phyloP scores from a whole-genome alignment of 2,888 invertebrate genomes.

The Diaprepes abbreviatus region DNA sequence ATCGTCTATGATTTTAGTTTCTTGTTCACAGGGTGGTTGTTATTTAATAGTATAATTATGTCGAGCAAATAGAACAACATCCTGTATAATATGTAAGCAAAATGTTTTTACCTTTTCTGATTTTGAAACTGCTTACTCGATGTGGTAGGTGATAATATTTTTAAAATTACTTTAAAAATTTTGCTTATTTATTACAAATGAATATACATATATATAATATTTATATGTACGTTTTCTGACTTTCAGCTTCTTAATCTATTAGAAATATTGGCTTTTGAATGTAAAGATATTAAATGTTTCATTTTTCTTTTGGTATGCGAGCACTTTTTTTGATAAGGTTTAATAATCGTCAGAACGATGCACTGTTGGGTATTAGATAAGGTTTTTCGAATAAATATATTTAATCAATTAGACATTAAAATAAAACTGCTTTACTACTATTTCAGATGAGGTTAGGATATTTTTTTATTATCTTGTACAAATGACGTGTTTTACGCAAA shows the following conservation, averaged over 20 bases:
- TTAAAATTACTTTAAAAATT: not conserved
- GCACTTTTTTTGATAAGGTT: slow-evolving; percentile 55
- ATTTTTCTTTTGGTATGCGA: slow-evolving; percentile 58
- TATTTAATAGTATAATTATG: slow-evolving; percentile 2
- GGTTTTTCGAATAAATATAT: slow-evolving; percentile 59
- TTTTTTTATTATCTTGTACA: slow-evolving; percentile 60
- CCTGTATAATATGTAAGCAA: slow-evolving; percentile 32
- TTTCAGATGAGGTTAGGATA: slow-evolving; percentile 58
- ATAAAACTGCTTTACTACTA: slow-evolving; percentile 60
- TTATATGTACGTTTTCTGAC: slow-evolving; percentile 31
- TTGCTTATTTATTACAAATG: slow-evolving; percentile 13
- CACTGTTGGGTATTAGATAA: slow-evolving; percentile 65
- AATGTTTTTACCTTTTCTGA: not conserved
- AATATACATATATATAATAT: slow-evolving; percentile 21
- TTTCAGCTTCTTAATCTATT: slow-evolving; percentile 51
- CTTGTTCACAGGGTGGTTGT: not conserved
- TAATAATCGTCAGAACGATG: slow-evolving; percentile 58
- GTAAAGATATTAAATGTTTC: slow-evolving; percentile 60
- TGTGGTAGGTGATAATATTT: not conserved
- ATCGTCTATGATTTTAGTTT: slow-evolving; percentile 2
- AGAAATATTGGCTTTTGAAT: slow-evolving; percentile 60
- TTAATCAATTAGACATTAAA: slow-evolving; percentile 58
- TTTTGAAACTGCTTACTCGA: not conserved
- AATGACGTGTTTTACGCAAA: slow-evolving; percentile 47
- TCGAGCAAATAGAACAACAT: slow-evolving; percentile 1